Evolutionary conservation across 2,888 invertebrate species (phyloP).

Genomic region (Osedax frankpressi): DNA sequence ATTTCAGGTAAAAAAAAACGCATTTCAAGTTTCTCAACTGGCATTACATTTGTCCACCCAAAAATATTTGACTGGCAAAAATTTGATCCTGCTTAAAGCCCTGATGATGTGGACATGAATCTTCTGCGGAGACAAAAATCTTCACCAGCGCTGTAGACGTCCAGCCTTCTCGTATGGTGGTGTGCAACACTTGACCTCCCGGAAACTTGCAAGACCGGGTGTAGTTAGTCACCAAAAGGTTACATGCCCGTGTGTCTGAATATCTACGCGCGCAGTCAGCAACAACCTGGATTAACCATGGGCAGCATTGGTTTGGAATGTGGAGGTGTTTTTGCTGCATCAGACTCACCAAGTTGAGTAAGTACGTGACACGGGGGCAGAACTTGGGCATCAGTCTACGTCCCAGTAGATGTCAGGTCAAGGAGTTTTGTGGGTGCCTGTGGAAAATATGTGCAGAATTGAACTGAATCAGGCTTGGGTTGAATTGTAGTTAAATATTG

Average conservation of each 20-base stretch:
- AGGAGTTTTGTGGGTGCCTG: neutral
- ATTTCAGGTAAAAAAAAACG: too few relatives aligned
- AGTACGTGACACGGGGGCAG: slow-evolving; percentile 1
- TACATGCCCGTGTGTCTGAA: slow-evolving; percentile 5
- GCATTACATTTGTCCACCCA: too few relatives aligned
- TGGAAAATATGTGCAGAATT: neutral
- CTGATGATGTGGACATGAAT: too few relatives aligned
- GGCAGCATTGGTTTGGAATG: slow-evolving; percentile 2
- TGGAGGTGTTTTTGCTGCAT: slow-evolving; percentile 5
- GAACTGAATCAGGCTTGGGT: neutral
- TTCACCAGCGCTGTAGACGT: neutral
- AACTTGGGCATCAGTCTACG: neutral
- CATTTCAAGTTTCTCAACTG: too few relatives aligned
- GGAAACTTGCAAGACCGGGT: neutral
- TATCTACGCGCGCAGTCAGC: neutral
- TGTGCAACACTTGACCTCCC: neutral
- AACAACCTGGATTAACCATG: neutral
- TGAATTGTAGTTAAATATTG: neutral
- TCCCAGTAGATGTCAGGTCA: neutral
- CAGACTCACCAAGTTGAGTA: neutral
- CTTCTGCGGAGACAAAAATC: neutral
- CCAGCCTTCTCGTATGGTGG: neutral
- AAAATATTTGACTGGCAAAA: too few relatives aligned
- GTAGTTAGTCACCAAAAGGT: slow-evolving; percentile 1
- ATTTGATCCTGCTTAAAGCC: too few relatives aligned